Conservation (phyloP, 2,797 vertebrate genomes). For the Micrastur ruficollis region DNA sequence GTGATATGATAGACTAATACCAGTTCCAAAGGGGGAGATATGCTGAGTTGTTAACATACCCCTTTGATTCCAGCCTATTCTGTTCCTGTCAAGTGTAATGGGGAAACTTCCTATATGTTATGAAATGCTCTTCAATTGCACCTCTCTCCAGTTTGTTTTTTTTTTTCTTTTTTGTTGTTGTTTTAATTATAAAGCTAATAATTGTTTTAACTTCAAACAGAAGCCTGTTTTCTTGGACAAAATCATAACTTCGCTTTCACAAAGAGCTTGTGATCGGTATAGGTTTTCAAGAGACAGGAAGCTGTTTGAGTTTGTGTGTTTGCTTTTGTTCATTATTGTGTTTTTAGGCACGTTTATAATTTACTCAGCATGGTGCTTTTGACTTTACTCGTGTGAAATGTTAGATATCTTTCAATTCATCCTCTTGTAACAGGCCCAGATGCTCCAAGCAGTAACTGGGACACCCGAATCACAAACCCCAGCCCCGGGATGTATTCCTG, state of each 20-base stretch:
- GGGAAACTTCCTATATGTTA: neutral
- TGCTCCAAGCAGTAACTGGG: neutral
- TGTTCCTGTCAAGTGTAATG: conserved; percentile 27
- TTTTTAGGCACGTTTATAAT: neutral
- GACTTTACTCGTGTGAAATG: neutral
- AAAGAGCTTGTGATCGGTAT: neutral
- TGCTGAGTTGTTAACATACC: conserved; percentile 45
- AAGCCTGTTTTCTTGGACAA: neutral
- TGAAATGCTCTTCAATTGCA: neutral
- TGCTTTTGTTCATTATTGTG: neutral
- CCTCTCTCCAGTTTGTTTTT: neutral
- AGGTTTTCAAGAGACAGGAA: neutral
- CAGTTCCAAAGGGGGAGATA: conserved; percentile 45
- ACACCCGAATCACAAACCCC: neutral
- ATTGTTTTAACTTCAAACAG: neutral
- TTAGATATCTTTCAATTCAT: neutral
- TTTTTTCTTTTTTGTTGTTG: neutral
- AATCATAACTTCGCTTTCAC: neutral
- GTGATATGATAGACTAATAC: conserved; percentile 39
- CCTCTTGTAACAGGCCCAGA: neutral
- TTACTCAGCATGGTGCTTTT: neutral
- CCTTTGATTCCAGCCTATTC: conserved; percentile 17
- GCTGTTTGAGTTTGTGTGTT: neutral
- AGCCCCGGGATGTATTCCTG: neutral
- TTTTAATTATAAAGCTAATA: neutral